These are phyloP conservation scores for Cerceris rybyensis DNA, from an alignment of 2,888 invertebrate species.

Conservation along the genomic window DNA sequence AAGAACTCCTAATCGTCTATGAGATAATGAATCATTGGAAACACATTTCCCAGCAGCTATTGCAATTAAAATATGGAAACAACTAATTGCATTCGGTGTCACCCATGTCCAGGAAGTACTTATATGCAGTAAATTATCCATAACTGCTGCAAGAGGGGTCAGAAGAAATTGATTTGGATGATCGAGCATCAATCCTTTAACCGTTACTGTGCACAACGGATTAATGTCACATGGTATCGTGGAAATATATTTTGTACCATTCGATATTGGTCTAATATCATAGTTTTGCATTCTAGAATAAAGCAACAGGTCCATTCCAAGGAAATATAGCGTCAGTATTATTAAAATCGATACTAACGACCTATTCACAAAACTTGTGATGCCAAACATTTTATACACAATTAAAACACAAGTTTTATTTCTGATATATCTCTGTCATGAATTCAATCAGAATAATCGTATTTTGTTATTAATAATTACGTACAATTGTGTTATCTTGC, in stretches of 20 bases:
- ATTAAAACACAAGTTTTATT: constrained; percentile 18
- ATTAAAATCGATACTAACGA: constrained; percentile 84
- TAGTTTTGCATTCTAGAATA: constrained; percentile 88
- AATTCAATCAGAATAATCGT: background rate
- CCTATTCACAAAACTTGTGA: constrained; percentile 47
- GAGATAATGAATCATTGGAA: constrained; percentile 87
- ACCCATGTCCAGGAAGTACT: constrained; percentile 85
- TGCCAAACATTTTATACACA: constrained; percentile 51
- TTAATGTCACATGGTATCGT: constrained; percentile 88
- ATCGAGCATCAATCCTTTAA: constrained; percentile 92
- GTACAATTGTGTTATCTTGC: background rate
- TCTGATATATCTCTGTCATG: background rate
- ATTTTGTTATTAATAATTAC: background rate
- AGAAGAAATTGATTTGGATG: constrained; percentile 93
- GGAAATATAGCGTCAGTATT: constrained; percentile 83
- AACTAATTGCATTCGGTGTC: constrained; percentile 93
- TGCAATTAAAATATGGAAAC: constrained; percentile 90
- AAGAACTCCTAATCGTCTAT: constrained; percentile 88
- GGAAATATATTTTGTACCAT: constrained; percentile 72
- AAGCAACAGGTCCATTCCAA: constrained; percentile 89
- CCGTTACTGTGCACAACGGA: constrained; percentile 91
- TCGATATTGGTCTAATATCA: constrained; percentile 84
- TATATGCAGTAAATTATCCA: constrained; percentile 87
- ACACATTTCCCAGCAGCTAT: constrained; percentile 89
- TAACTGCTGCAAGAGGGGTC: constrained; percentile 89